Conservation (phyloP, 92 coral and sea anemone species). For the Plumapathes pennacea region DNA sequence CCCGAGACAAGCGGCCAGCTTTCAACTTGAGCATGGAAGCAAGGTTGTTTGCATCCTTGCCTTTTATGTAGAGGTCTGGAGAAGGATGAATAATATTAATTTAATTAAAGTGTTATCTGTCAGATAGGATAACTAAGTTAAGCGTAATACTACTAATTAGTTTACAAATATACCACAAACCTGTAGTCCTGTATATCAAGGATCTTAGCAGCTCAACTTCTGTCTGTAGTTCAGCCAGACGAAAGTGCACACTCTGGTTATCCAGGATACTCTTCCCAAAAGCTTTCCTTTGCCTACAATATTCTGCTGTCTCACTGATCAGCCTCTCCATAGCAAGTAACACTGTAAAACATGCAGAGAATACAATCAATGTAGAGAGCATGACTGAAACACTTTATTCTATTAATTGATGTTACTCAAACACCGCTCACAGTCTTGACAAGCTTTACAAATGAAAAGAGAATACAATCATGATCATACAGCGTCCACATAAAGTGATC, state of each 20-base stretch:
- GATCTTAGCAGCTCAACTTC: conserved; percentile 91
- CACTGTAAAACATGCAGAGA: no score
- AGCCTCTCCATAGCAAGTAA: conserved; percentile 76
- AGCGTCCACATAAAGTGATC: no score
- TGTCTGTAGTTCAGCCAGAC: conserved; percentile 91
- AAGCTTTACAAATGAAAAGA: no score
- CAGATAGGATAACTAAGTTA: neutral
- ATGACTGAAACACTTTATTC: no score
- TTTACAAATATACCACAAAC: conserved; percentile 38
- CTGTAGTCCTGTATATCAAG: conserved; percentile 76
- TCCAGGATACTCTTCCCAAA: conserved; percentile 91
- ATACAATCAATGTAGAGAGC: no score
- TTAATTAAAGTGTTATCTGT: neutral
- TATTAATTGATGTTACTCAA: no score
- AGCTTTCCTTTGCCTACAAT: conserved; percentile 80
- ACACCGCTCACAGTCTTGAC: no score
- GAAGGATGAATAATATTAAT: neutral
- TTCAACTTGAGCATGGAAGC: conserved; percentile 94
- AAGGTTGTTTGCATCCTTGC: conserved; percentile 84
- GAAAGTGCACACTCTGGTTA: conserved; percentile 88
- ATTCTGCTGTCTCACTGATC: conserved; percentile 85
- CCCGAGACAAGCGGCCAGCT: conserved; percentile 88
- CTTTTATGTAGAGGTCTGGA: conserved; percentile 76
- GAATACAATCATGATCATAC: neutral
- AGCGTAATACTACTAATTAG: neutral